Base-by-base conservation (phyloP, 2,888 invertebrate genomes). In the Yponomeuta evonymella region DNA sequence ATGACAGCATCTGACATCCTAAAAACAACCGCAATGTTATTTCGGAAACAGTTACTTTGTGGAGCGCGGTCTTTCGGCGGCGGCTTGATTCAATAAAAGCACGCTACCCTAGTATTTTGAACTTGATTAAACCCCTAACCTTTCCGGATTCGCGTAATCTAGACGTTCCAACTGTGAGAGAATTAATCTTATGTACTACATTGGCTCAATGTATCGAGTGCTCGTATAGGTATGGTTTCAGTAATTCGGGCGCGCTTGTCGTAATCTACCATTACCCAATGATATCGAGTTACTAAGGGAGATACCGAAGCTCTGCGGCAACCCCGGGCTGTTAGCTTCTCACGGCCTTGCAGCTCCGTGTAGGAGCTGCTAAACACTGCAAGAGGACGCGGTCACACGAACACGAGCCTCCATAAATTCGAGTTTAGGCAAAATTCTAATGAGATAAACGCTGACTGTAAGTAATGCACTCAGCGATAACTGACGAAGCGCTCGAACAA, bases 171-270 rank as follows among this genome's bases (percentile, higher is more conserved):
- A 83, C 83, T 81, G 77, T 83, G 84, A 79, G 80, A 79, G 83
- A 83, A 89, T 89, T 90, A 91, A 90, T 90, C 87, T 87, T 77
- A 80, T 79, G 48, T 89, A 85, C 88, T 86, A 68, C 68, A 84
- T 84, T 85, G 85, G 84, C 86, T 80, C 84, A 82, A 86, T 86
- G 84, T 83, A 43, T 89, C 89, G 87, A 86, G 82, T 82, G 80
- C 83, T 83, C 83, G 81, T 79, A 78, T 83, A 81, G 80, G 80
- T 92, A 92, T 87, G 92, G 92, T 90, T 91, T 92, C 91, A 86
- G 88, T 92, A 89, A 90, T 91, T 90, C 89, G 87, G 88, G 83
- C 85, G 81, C 85, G 82, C 81, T 12, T 78, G 78, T 79, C 78
- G 88, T 91, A 91, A 91, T 90, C 90, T 88, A 85, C 84, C 87